A percentile compares a stretch with the other conserved stretches of the same genome.
phyloP scores from a whole-genome alignment of 2,888 invertebrate species.

The Dasypogon diadema region DNA sequence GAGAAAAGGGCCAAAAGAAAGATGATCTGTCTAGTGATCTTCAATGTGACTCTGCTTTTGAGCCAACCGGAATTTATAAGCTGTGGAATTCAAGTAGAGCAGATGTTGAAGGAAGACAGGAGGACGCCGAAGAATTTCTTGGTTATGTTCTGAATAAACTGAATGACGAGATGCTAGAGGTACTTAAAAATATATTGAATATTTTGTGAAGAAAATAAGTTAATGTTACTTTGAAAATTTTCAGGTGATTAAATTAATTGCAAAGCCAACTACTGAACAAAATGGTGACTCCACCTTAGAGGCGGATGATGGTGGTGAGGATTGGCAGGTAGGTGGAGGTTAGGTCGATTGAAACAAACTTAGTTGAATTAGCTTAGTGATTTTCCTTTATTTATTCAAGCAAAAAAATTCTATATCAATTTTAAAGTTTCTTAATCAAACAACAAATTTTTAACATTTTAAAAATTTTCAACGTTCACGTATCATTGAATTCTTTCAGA shows the following conservation, averaged over 20 bases:
- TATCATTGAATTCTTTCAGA: no score
- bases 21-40: conserved; percentile 72
- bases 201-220: no score
- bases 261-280: conserved; percentile 70
- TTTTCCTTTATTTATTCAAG: no score
- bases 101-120: conserved; percentile 89
- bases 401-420: no score
- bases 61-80: conserved; percentile 88
- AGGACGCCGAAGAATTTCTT: conserved; percentile 97
- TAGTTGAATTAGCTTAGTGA: no score
- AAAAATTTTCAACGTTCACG: no score
- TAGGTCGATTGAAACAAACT: no score
- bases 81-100: conserved; percentile 83
- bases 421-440: no score
- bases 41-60: conserved; percentile 84
- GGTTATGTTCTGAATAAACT: conserved; percentile 92
- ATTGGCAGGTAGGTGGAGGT: conserved; percentile 70
- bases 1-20: conserved; percentile 65
- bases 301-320: conserved; percentile 66
- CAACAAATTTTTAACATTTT: no score
- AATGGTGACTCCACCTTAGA: conserved; percentile 68
- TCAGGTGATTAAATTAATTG: conserved; percentile 74
- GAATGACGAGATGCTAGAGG: conserved; percentile 97
- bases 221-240: neutral
- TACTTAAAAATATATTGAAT: conserved; percentile 68